Conservation (phyloP, 2,113 vertebrate genomes). For the Motacilla tschutschensis region DNA sequence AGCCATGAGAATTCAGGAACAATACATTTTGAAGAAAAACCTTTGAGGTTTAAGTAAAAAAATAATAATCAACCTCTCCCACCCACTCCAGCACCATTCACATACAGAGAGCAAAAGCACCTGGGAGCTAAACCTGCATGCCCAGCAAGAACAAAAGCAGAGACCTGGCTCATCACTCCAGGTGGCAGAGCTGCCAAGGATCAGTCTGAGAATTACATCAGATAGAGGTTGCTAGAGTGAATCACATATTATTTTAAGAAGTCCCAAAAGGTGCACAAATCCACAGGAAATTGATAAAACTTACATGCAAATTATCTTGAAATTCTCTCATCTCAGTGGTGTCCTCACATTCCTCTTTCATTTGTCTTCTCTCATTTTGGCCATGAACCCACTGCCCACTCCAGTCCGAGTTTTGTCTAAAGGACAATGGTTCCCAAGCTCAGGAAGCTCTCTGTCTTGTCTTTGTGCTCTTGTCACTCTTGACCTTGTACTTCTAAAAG, state of each 20-base stretch:
- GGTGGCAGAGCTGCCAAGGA: conserved; percentile 16
- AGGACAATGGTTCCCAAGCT: background rate
- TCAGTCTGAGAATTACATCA: background rate
- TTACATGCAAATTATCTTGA: background rate
- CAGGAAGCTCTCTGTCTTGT: background rate
- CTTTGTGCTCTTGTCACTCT: background rate
- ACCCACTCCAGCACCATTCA: background rate
- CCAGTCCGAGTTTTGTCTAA: background rate
- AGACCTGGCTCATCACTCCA: background rate
- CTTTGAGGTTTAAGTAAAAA: background rate
- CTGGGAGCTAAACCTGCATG: background rate
- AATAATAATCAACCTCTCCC: background rate
- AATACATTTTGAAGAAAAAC: background rate
- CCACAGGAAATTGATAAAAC: background rate
- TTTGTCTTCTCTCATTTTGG: background rate
- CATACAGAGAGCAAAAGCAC: background rate
- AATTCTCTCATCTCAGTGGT: background rate
- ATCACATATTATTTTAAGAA: conserved; percentile 30
- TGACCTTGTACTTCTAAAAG: background rate
- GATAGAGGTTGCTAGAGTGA: background rate
- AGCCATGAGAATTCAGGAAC: background rate
- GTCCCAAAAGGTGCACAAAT: background rate
- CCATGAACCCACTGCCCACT: background rate
- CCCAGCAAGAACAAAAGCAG: background rate
- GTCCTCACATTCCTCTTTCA: background rate